A percentile compares a stretch with the other conserved stretches of the same genome.
These are phyloP conservation scores for Ploceus nigricollis DNA, from an alignment of 2,113 vertebrate species.

Conservation along the genomic window DNA sequence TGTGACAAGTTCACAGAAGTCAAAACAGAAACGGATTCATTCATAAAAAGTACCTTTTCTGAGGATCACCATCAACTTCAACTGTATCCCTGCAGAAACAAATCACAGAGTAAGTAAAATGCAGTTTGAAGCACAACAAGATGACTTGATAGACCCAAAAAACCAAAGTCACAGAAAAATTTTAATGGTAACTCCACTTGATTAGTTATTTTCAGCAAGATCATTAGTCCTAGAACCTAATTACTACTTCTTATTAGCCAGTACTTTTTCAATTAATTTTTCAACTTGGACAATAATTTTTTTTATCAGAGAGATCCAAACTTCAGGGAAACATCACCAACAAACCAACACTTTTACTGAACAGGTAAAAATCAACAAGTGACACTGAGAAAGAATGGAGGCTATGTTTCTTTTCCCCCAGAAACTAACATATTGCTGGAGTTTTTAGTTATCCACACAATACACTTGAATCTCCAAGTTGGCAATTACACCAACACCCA, in stretches of 20 bases:
- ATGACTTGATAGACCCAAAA: not conserved
- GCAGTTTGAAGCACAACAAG: not conserved
- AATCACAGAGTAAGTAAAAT: not conserved
- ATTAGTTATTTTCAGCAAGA: not conserved
- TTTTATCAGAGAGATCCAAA: not conserved
- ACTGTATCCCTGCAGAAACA: conserved; percentile 72
- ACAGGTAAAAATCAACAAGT: not conserved
- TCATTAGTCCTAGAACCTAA: not conserved
- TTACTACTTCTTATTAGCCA: not conserved
- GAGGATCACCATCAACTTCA: conserved; percentile 78
- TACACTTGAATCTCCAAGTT: not conserved
- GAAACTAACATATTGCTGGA: not conserved
- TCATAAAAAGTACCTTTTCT: conserved; percentile 71
- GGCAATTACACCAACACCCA: not conserved
- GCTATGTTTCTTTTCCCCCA: not conserved
- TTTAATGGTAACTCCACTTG: not conserved
- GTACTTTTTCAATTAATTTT: not conserved
- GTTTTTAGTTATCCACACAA: not conserved
- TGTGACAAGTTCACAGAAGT: not conserved
- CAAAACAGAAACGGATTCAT: not conserved
- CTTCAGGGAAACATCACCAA: not conserved
- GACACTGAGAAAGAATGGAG: not conserved
- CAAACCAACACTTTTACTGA: not conserved
- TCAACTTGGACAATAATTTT: not conserved
- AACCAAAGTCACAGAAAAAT: not conserved